These are phyloP conservation scores for Microplitis deprimator DNA, from an alignment of 2,888 invertebrate genomes.

Conservation along the genomic window DNA sequence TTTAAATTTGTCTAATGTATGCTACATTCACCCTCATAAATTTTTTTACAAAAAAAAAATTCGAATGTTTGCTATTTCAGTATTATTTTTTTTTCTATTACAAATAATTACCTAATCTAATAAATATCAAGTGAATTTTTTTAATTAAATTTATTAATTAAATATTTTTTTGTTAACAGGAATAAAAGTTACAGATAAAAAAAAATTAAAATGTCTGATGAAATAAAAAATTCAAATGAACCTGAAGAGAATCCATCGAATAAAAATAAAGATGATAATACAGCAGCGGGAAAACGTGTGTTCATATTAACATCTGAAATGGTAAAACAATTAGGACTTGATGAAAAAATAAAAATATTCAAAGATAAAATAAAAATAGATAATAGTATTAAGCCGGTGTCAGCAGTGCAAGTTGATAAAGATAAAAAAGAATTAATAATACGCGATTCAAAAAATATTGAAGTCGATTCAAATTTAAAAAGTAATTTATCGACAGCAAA, in stretches of 20 bases:
- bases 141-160: neutral
- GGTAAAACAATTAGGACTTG: conserved; percentile 41
- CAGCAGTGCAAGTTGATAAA: conserved; percentile 8
- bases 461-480: neutral
- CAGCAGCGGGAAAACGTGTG: conserved; percentile 20
- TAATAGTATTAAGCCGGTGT: neutral
- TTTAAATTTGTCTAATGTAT: too few species aligned
- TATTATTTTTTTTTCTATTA: too few species aligned
- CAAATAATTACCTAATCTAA: too few species aligned
- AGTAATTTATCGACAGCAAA: neutral
- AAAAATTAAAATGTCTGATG: neutral
- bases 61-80: too few species aligned
- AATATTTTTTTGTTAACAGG: conserved; percentile 23
- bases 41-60: too few species aligned
- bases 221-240: neutral
- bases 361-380: conserved; percentile 8
- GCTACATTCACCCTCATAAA: too few species aligned
- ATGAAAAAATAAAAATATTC: conserved; percentile 21
- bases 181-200: neutral
- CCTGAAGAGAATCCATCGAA: conserved; percentile 13
- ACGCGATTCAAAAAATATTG: neutral
- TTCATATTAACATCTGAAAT: conserved; percentile 48
- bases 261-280: conserved; percentile 22
- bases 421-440: neutral
- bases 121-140: too few species aligned